Base-by-base conservation (phyloP, 2,888 invertebrate genomes). In the Cantharis flavilabris region DNA sequence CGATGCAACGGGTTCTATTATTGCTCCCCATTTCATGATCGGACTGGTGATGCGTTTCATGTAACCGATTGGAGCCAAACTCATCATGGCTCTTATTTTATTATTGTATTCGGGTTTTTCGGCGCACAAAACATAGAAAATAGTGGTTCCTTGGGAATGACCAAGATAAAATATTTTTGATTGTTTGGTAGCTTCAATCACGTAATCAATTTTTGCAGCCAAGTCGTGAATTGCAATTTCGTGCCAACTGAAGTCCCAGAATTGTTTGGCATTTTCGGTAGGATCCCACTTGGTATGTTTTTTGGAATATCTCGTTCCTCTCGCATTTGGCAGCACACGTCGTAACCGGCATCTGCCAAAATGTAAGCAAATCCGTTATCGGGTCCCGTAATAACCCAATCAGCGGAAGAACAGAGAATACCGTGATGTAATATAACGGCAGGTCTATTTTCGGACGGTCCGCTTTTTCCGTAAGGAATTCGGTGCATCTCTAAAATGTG, bases 181-280 rank as follows among this genome's bases (percentile, higher is more conserved):
- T 16, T 77, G 72, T 2, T 76, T 70, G 10, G 73, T 79, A 20
- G 1, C 9, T 9, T 14, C 81, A 1, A 93, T 86, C 11, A 92
- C 89, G 83, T 92, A 92, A 85, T 97, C 93, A 64, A 97, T 92
- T 89, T 93, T 93, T 0, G 94, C 91, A 0, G 96, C 95, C 33
- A 97, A 85, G 87, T 97, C 97, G 80, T 89, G 91, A 72, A 90
- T 87, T 1, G 93, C 95, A 86, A 96, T 95, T 84, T 95, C 93
- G 84, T 96, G 94, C 93, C 94, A 97, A 73, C 95, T 95, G 70
- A 83, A 83, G 64, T 82, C 79, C 83, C 83, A 83, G 73, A 82
- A 83, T 64, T 81, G 75, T 11, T 67, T 64, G 0, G 73, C 62
- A 30, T 79, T 74, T 23, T 75, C 64, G 3, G 63, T 69, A 13